phyloP scores from a whole-genome alignment of 2,888 invertebrate species.

The Portevinia maculata region DNA sequence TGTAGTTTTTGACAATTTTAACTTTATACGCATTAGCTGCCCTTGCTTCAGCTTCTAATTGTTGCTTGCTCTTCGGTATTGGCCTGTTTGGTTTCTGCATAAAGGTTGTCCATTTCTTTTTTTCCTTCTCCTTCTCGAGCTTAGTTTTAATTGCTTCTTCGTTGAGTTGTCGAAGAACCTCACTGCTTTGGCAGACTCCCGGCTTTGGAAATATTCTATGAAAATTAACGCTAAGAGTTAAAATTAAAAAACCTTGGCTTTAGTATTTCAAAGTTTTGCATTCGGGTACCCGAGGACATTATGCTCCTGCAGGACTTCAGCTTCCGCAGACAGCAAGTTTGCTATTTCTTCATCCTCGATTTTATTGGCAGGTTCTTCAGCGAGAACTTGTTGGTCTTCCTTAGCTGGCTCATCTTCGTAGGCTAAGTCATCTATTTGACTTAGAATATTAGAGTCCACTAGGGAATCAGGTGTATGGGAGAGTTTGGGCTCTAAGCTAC shows the following conservation, averaged over 20 bases:
- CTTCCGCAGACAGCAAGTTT: conserved; percentile 87
- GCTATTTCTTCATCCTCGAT: conserved; percentile 88
- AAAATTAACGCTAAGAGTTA: conserved; percentile 86
- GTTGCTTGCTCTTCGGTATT: conserved; percentile 84
- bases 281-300: conserved; percentile 86
- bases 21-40: conserved; percentile 84
- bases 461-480: conserved; percentile 29
- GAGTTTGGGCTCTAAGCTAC: conserved; percentile 5
- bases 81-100: conserved; percentile 89
- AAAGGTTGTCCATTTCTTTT: conserved; percentile 89
- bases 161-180: conserved; percentile 87
- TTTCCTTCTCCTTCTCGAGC: conserved; percentile 84
- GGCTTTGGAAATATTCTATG: conserved; percentile 87
- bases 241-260: conserved; percentile 30
- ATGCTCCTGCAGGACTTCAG: conserved; percentile 87
- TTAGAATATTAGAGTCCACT: conserved; percentile 24
- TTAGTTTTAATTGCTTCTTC: conserved; percentile 84
- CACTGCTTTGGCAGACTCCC: conserved; percentile 86
- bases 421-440: conserved; percentile 29
- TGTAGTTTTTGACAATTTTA: conserved; percentile 84
- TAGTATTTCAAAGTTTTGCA: conserved; percentile 28
- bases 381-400: conserved; percentile 72
- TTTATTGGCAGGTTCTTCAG: conserved; percentile 79
- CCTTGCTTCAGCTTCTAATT: conserved; percentile 79
- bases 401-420: conserved; percentile 1